Evolutionary conservation across 1,140 invertebrate species (phyloP), one percentile per base, ranked within the genome.

Genomic region (Scylla paramamosain): DNA sequence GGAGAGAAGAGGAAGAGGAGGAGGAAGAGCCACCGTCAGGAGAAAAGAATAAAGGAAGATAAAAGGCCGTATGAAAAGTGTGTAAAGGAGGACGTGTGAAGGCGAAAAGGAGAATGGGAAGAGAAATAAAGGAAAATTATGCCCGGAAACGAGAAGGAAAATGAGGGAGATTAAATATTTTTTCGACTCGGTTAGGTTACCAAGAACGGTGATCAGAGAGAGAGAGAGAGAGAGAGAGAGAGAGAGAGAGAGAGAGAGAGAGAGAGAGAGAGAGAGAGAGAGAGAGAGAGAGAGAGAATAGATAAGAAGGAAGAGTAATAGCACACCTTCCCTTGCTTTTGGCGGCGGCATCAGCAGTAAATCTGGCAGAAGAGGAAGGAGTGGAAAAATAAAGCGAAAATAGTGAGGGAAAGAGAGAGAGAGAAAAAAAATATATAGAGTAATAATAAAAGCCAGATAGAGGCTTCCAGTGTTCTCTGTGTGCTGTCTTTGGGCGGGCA

Each of bases 261-360:
- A n/a, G 45, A 28, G 3, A 39, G n/a, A 48, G 45, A 45, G 45
- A 90, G 88, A 90, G 45, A 91, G 89, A 91, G 89, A 45, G 89
- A 45, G 0, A 91, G 46, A 59, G 52, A 59, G 52, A 59, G 52
- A 59, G 52, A 59, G 52, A 59, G 52, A 39, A 39, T 39, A 89
- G 29, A 89, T 29, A 32, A 16, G 46, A 14, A 12, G 88, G 10
- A n/a, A 46, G 28, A 91, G 0, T 3, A 52, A 12, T 25, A 48
- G 29, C 25, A 39, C 10, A 39, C 83, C 32, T 28, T 25, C 7
- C 25, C 8, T 14, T 39, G 83, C 83, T 86, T 86, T 86, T 31
- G 83, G 32, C 84, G 16, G 39, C 14, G 84, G 39, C 14, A 87
- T 29, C 16, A 87, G 29, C 39, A 31, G 84, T 32, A 32, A 32